phyloP scores from a whole-genome alignment of 30 jellyfish, hydroid and myxozoan genomes.

The Hydractinia echinata region DNA sequence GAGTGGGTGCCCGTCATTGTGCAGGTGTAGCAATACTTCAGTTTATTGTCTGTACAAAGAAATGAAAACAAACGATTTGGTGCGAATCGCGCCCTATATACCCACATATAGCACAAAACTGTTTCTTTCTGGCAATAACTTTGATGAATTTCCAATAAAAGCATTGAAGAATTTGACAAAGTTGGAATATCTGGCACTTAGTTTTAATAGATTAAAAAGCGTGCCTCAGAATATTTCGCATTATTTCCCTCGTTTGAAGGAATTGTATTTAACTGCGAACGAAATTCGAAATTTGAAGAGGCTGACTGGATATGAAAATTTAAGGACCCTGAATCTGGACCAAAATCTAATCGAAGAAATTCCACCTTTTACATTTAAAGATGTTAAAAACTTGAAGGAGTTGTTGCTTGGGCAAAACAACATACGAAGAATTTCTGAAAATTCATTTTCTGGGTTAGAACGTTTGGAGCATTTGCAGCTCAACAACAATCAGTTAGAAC shows the following conservation, averaged over 20 bases:
- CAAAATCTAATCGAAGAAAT: not conserved
- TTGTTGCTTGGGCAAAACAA: conserved; percentile 9
- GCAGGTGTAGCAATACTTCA: conserved; percentile 2
- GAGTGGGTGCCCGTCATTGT: not conserved
- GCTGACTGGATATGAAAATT: conserved; percentile 3
- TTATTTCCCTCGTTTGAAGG: conserved; percentile 9
- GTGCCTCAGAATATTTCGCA: conserved; percentile 2
- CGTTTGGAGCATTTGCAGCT: not conserved
- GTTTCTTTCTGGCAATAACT: conserved; percentile 7
- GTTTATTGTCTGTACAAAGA: not conserved
- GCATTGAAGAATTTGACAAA: not conserved
- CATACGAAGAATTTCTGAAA: not conserved
- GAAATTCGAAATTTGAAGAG: not conserved
- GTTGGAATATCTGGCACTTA: not conserved
- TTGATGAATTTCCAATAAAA: not conserved
- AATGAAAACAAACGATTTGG: not conserved
- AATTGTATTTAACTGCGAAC: not conserved
- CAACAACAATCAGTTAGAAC: conserved; percentile 15
- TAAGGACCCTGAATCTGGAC: not conserved
- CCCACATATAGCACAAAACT: not conserved
- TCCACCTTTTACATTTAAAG: not conserved
- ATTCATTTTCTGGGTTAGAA: conserved; percentile 1
- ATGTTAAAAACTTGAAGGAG: not conserved
- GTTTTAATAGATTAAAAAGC: not conserved
- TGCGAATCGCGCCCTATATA: not conserved